Base-by-base conservation (phyloP, 1,140 invertebrate genomes). In the Aphaenogaster rudis region DNA sequence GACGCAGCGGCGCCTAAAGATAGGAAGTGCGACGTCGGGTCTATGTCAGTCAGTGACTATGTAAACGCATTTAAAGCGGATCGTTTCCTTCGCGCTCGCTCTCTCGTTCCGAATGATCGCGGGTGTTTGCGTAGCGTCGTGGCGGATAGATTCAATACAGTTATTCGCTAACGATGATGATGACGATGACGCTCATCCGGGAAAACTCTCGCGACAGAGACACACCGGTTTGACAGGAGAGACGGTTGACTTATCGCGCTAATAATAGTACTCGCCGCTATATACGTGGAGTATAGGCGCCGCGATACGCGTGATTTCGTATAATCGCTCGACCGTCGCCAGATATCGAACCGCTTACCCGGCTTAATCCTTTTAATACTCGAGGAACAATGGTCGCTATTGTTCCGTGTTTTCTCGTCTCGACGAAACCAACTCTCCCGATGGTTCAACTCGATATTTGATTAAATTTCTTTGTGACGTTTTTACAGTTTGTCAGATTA, bases 31-130 rank as follows among this genome's bases (percentile, higher is more conserved):
- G 33, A 67, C 63, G 52, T 84, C 42, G 52, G 69, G 69, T 84
- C 80, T 84, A 57, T 81, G 80, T 84, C 80, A 74, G 69, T 84
- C 80, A 63, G 28, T 84, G 57, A 61, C 80, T 76, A 39, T 76
- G 80, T 84, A 84, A 84, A 76, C 42, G 69, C 80, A 61, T 84
- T 84, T 84, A 84, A 84, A 84, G 69, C 80, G 42, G 54, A 74
- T 84, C 80, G 67, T 76, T 76, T 84, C 42, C 21, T 74, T 39
- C 54, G 64, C 36, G 39, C n/a, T 17, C 45, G 45, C 39, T 81
- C 64, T 42, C 64, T 15, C 28, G 17, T 74, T 61, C 8, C 80
- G 67, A 82, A 74, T 82, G 52, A 74, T 82, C 42, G 54, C 42
- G 80, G 7, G 2, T 74, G 5, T 69, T 74, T 72, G 45, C 48